Base-by-base conservation (phyloP, 2,113 vertebrate species). In the Columba livia region DNA sequence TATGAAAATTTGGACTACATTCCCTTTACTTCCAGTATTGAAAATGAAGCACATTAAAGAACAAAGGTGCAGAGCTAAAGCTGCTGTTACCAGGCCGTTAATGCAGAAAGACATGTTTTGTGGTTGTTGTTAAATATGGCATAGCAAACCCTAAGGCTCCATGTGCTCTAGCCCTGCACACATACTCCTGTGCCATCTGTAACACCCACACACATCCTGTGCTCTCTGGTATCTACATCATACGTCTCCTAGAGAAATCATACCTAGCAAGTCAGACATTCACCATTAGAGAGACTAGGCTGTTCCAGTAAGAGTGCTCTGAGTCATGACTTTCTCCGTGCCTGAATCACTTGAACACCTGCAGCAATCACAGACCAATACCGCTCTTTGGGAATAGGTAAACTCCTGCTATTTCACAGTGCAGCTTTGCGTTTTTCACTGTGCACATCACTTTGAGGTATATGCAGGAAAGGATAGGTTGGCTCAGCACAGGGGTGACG, bases 191-290 rank as follows among this genome's bases (percentile, higher is more conserved):
- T 85, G 69, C 91, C 82, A 88, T 93, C 73, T 93, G 82, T 31
- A 80, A 56, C 91, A 90, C 93, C 93, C 91, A 96, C 95, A 90
- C 47, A 84, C 64, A 85, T 95, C 88, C 90, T 94, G 67, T 90
- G 24, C 36, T 80, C 36, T 83, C 38, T 10, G 1, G 21, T 60
- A 88, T 51, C 60, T 83, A n/a, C 72, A 78, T 53, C 82, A 64
- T 24, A 32, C 20, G 2, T 80, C 70, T 77, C 20, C 79, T 90
- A 67, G 14, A 74, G 71, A 75, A 94, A 67, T 78, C 64, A 36
- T 38, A 89, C 56, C 85, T 62, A 71, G 29, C 72, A 64, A 80
- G 42, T 62, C 85, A 95, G 74, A 80, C 47, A 20, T 40, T 88
- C 62, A 19, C 74, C 67, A 40, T 71, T 47, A 90, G 58, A 34